These are phyloP conservation scores for Orbicella faveolata DNA, from an alignment of 64 coral and sea anemone species.

Conservation along the genomic window DNA sequence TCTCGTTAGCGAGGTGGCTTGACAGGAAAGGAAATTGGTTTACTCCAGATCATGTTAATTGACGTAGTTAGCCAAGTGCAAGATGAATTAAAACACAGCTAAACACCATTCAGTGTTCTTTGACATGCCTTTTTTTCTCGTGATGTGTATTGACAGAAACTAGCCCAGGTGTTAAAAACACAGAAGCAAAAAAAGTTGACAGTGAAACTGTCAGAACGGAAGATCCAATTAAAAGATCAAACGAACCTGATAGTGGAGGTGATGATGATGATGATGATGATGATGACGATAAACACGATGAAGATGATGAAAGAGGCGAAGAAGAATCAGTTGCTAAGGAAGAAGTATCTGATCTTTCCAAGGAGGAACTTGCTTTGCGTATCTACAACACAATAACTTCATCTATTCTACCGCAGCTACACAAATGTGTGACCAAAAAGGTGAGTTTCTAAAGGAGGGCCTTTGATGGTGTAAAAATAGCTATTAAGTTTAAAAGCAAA, in stretches of 20 bases:
- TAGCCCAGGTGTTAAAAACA: background rate
- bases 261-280: constrained; percentile 13
- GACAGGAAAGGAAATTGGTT: too few species aligned
- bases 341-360: background rate
- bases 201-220: background rate
- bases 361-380: constrained; percentile 38
- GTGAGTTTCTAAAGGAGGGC: constrained; percentile 14
- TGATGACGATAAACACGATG: background rate
- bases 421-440: constrained; percentile 87
- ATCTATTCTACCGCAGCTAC: constrained; percentile 80
- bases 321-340: background rate
- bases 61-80: too few species aligned
- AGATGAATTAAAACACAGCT: too few species aligned
- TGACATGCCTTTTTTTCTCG: too few species aligned
- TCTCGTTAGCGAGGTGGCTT: too few species aligned
- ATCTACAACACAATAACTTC: constrained; percentile 80
- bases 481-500: too few species aligned
- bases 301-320: constrained; percentile 48
- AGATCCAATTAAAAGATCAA: background rate
- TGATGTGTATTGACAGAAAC: background rate
- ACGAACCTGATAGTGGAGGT: background rate
- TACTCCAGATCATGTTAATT: too few species aligned
- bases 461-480: too few species aligned
- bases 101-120: too few species aligned
- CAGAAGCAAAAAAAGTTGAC: background rate